Conservation (phyloP, 2,113 vertebrate species). For the Donacobius atricapilla region DNA sequence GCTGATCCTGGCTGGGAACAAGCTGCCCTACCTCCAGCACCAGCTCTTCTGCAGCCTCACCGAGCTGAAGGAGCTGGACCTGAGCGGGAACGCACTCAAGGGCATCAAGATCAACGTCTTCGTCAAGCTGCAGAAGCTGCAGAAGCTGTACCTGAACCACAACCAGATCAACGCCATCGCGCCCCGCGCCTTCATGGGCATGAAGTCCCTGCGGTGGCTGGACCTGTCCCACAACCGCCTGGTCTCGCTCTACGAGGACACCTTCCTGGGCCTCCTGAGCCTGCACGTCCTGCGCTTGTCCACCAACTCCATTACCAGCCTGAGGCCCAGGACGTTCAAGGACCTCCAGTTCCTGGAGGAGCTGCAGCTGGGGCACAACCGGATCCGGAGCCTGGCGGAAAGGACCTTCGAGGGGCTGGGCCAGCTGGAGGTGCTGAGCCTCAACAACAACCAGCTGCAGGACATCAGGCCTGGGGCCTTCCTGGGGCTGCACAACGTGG, state of each 20-base stretch:
- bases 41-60: conserved; percentile 86
- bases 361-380: conserved; percentile 87
- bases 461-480: conserved; percentile 82
- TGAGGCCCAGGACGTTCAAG: conserved; percentile 86
- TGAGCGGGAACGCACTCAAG: conserved; percentile 85
- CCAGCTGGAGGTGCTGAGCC: conserved; percentile 86
- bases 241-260: conserved; percentile 82
- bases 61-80: conserved; percentile 90
- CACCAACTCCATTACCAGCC: conserved; percentile 82
- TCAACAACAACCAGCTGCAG: conserved; percentile 89
- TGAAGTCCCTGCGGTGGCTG: conserved; percentile 92
- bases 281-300: conserved; percentile 89
- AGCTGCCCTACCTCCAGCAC: conserved; percentile 89
- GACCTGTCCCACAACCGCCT: conserved; percentile 92
- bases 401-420: conserved; percentile 86
- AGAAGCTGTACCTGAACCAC: conserved; percentile 91
- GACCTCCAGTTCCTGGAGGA: conserved; percentile 93
- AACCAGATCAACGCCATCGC: conserved; percentile 86
- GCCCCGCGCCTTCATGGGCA: conserved; percentile 86
- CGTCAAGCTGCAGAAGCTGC: conserved; percentile 83
- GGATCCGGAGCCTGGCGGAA: conserved; percentile 77
- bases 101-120: conserved; percentile 90
- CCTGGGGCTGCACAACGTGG: conserved; percentile 82
- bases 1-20: conserved; percentile 89
- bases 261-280: conserved; percentile 84